Percentiles rank a stretch among this genome's conserved stretches.
Evolutionary conservation across 30 jellyfish, hydroid and myxozoan species (phyloP).

Genomic region (Phacellophora camtschatica): DNA sequence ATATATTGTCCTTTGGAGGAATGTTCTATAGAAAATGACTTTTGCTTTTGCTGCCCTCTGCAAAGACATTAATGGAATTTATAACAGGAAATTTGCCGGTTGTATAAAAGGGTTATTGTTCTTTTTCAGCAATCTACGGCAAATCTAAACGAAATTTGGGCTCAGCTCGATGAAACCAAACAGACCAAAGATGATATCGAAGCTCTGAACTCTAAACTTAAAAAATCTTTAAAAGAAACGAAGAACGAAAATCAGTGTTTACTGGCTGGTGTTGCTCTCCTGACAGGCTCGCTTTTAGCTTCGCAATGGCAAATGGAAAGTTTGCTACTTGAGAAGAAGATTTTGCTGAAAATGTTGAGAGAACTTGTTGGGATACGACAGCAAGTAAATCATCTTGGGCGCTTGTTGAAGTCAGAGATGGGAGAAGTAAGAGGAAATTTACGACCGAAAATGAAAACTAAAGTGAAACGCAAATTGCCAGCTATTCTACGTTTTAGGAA

Average conservation of each 20-base stretch:
- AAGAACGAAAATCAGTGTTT: conserved; percentile 20
- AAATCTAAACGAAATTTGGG: conserved; percentile 46
- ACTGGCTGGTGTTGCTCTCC: conserved; percentile 30
- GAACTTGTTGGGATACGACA: conserved; percentile 10
- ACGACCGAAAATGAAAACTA: conserved; percentile 9
- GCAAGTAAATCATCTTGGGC: conserved; percentile 15
- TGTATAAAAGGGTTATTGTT: no score
- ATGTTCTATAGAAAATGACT: no score
- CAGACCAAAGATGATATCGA: conserved; percentile 50
- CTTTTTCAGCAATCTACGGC: conserved; percentile 39
- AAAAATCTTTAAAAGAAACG: background rate
- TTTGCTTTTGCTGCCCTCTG: no score
- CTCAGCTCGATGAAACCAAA: conserved; percentile 17
- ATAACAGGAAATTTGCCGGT: no score
- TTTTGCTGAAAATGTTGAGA: background rate
- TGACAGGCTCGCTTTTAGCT: conserved; percentile 32
- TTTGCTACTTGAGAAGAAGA: background rate
- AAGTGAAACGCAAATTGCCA: background rate
- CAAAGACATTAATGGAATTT: no score
- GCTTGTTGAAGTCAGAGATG: conserved; percentile 65
- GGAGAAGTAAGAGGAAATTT: conserved; percentile 18
- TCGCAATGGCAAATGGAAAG: background rate
- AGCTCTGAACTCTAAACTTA: background rate
- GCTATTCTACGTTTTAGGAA: conserved; percentile 63
- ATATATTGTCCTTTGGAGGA: no score